Percentiles rank a stretch among this genome's conserved stretches.
Conservation (phyloP, 2,888 invertebrate species). For the Ypsolopha scabrella region DNA sequence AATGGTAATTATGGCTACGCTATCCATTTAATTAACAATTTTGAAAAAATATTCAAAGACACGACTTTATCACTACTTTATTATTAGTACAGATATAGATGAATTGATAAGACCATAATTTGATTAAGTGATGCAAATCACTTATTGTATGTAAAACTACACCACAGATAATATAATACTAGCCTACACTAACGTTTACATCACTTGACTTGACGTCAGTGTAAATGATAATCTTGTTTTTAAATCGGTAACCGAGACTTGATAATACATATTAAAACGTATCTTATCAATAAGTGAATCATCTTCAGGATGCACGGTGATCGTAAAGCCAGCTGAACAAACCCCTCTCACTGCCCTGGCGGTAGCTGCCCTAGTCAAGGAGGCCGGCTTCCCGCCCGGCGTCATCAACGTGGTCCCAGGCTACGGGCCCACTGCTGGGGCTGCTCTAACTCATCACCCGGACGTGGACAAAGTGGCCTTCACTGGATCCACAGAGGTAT, state of each 20-base stretch:
- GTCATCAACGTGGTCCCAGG: conserved; percentile 94
- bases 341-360: conserved; percentile 93
- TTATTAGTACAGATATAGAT: too few relatives aligned
- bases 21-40: too few relatives aligned
- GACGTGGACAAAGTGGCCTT: conserved; percentile 93
- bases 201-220: too few relatives aligned
- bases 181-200: too few relatives aligned
- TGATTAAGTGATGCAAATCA: too few relatives aligned
- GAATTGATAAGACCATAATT: too few relatives aligned
- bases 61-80: too few relatives aligned
- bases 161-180: too few relatives aligned
- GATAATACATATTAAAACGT: background rate
- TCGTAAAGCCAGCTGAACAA: conserved; percentile 96
- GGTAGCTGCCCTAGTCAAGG: conserved; percentile 84
- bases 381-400: conserved; percentile 93
- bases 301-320: conserved; percentile 78
- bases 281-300: background rate
- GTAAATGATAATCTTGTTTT: too few relatives aligned
- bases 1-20: too few relatives aligned
- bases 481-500: conserved; percentile 58
- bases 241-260: background rate
- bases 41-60: too few relatives aligned
- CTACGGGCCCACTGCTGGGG: conserved; percentile 84
- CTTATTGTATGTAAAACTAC: too few relatives aligned
- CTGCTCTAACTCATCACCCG: conserved; percentile 78